phyloP scores from a whole-genome alignment of 2,888 invertebrate genomes.

The Plemyria rubiginata region DNA sequence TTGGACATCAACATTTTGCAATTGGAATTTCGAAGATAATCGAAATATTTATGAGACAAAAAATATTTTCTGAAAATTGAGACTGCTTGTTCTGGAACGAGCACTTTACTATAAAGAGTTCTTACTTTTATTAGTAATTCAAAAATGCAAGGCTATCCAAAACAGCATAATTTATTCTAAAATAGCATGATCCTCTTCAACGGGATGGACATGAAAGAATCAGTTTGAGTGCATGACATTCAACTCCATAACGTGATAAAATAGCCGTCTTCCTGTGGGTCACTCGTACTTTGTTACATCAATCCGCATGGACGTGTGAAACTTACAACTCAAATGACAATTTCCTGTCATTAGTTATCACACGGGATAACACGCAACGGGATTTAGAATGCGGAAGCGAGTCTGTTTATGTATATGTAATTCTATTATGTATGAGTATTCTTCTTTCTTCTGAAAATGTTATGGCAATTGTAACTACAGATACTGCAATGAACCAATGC shows the following conservation, averaged over 20 bases:
- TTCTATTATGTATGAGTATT: too few relatives aligned
- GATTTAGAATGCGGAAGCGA: neutral
- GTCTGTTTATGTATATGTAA: too few relatives aligned
- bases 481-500: too few relatives aligned
- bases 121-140: too few relatives aligned
- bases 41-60: slow-evolving; percentile 16
- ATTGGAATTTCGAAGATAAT: slow-evolving; percentile 74
- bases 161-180: too few relatives aligned
- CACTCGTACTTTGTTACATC: slow-evolving; percentile 12
- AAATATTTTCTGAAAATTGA: too few relatives aligned
- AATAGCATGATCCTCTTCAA: too few relatives aligned
- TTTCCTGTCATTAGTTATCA: slow-evolving; percentile 12
- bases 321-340: slow-evolving; percentile 19
- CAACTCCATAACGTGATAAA: slow-evolving; percentile 43
- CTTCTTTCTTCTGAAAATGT: too few relatives aligned
- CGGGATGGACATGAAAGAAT: neutral
- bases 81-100: too few relatives aligned
- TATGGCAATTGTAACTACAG: too few relatives aligned
- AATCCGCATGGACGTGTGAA: slow-evolving; percentile 20
- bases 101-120: too few relatives aligned
- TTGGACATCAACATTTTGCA: slow-evolving; percentile 74
- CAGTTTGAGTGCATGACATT: slow-evolving; percentile 38
- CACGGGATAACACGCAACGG: neutral
- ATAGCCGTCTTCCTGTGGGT: slow-evolving; percentile 55
- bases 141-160: too few relatives aligned